Evolutionary conservation across 2,113 vertebrate species (phyloP).

Genomic region (Chaetorhynchus papuensis): DNA sequence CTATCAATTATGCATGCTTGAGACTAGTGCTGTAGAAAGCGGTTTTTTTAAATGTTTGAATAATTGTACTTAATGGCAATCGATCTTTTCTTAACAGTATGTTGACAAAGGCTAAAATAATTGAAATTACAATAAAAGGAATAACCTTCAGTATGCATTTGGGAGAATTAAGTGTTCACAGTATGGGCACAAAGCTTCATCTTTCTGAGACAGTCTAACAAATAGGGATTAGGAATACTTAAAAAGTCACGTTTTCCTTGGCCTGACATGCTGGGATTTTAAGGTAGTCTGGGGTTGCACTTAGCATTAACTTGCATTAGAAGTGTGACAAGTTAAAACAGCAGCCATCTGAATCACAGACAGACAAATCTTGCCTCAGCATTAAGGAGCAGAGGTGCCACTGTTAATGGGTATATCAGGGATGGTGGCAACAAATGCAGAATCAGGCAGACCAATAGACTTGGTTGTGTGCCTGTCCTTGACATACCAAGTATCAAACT

Average conservation of each 20-base stretch:
- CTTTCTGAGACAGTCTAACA: constrained; percentile 17
- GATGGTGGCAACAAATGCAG: neutral
- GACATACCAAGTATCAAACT: neutral
- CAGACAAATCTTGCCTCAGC: neutral
- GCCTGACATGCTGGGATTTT: constrained; percentile 25
- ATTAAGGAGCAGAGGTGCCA: neutral
- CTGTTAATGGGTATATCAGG: neutral
- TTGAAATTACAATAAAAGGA: neutral
- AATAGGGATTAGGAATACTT: constrained; percentile 29
- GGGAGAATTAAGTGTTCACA: constrained; percentile 11
- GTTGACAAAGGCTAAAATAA: neutral
- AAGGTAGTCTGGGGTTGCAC: constrained; percentile 4
- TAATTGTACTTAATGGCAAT: constrained; percentile 1
- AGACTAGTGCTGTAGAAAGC: neutral
- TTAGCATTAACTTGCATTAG: constrained; percentile 45
- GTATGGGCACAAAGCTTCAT: neutral
- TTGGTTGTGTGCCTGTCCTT: neutral
- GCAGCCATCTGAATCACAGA: neutral
- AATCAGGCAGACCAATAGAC: neutral
- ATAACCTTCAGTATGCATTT: neutral
- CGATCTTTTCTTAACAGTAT: neutral
- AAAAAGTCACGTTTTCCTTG: constrained; percentile 51
- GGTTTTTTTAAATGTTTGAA: neutral
- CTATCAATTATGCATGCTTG: neutral
- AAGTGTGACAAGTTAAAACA: constrained; percentile 16